phyloP scores from a whole-genome alignment of 2,888 invertebrate species.

The Copidosoma aretas region DNA sequence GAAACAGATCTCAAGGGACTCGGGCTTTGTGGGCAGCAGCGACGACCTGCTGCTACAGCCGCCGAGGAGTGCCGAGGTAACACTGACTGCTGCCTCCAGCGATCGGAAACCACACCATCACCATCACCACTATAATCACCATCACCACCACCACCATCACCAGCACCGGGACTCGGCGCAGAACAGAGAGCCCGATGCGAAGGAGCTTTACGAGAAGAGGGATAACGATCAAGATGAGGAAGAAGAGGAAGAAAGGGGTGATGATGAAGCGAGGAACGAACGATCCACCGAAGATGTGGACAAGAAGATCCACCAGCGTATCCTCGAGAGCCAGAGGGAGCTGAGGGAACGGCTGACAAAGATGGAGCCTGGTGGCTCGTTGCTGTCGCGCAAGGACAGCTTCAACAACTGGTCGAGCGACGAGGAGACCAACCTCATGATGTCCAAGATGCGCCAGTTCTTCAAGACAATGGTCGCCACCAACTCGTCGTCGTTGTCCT shows the following conservation, averaged over 20 bases:
- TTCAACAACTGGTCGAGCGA: constrained; percentile 95
- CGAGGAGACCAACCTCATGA: constrained; percentile 93
- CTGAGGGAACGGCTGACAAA: constrained; percentile 38
- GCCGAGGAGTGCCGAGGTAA: constrained; percentile 46
- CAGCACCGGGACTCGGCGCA: background rate
- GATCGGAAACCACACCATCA: too few relatives aligned
- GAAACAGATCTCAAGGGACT: constrained; percentile 85
- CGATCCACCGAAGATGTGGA: background rate
- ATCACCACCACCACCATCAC: too few relatives aligned
- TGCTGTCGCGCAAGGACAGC: constrained; percentile 82
- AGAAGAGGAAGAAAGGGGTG: too few relatives aligned
- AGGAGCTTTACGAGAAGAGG: constrained; percentile 1
- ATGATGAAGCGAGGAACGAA: background rate
- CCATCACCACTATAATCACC: too few relatives aligned
- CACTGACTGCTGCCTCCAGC: too few relatives aligned
- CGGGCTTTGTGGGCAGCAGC: constrained; percentile 87
- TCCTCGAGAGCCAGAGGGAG: constrained; percentile 12
- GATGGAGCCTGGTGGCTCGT: constrained; percentile 55
- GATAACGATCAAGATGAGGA: too few relatives aligned
- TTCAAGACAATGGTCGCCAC: constrained; percentile 88
- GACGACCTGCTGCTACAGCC: constrained; percentile 80
- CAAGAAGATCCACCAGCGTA: constrained; percentile 24
- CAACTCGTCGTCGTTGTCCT: constrained; percentile 58
- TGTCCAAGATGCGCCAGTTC: constrained; percentile 92
- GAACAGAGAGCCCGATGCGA: constrained; percentile 12